Evolutionary conservation across 1,140 invertebrate species (phyloP), one percentile per base, ranked within the genome.

Genomic region (Bombyx mandarina): DNA sequence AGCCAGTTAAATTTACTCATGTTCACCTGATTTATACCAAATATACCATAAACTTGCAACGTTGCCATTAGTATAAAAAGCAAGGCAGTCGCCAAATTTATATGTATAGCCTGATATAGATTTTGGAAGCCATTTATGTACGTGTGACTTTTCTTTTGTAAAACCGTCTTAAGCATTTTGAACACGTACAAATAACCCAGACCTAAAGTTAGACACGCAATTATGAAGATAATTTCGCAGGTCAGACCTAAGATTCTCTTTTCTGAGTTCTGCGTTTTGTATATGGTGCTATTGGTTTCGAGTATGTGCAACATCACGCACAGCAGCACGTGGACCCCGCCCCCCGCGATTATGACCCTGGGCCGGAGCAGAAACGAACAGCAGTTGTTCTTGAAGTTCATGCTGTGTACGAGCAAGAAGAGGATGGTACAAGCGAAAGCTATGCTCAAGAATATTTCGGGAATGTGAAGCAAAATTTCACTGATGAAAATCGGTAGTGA

Each of bases 161-260:
- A 69, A 35, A 92, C 90, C 52, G 90, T 89, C 65, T 92, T 92
- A 35, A 93, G 88, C 65, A 90, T 91, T 64, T 88, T 89, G 79
- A 97, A 97, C 43, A 96, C 90, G 77, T 95, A 96, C 52, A 97
- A 89, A 85, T 97, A 97, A 58, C 94, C 93, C 0, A 95, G 80
- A 0, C 95, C 95, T 8, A 97, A 86, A 3, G 93, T 92, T 7
- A 96, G 90, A 66, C 94, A 94, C 35, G 94, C 89, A 60, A 95
- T 88, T 52, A 95, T 93, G 74, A 94, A 96, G 58, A 95, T 92
- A 67, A 94, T 93, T 82, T 95, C 93, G 69, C 95, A 97, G 43
- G 95, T 90, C 18, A 96, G 82, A 65, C 93, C 93, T 60, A 95
- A 81, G 63, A 92, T 90, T 67, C 90, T 86, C 71, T 80, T 88